These are phyloP conservation scores for Frankliniella fusca DNA, from an alignment of 2,888 invertebrate species.

Conservation along the genomic window DNA sequence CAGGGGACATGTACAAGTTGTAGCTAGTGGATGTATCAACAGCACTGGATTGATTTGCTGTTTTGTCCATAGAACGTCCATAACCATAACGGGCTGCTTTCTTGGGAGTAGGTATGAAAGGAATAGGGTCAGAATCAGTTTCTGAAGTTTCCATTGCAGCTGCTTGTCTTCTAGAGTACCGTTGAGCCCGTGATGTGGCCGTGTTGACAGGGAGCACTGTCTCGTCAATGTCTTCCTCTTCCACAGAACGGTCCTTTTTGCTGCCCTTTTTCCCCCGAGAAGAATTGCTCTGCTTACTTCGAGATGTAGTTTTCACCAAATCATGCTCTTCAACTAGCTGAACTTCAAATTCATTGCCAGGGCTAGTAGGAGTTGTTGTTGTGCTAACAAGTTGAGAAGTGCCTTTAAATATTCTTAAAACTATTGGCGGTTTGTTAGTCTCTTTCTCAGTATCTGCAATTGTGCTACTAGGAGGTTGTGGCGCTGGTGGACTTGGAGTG, in stretches of 20 bases:
- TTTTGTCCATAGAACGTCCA: neutral
- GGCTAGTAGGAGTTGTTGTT: neutral
- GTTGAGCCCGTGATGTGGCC: neutral
- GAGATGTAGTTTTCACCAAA: neutral
- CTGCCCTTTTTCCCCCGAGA: neutral
- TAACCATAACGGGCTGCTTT: constrained; percentile 9
- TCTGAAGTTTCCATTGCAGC: neutral
- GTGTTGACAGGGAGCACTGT: neutral
- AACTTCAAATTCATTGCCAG: constrained; percentile 16
- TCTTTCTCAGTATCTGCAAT: constrained; percentile 37
- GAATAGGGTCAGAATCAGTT: neutral
- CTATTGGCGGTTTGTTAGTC: constrained; percentile 70
- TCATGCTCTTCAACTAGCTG: neutral
- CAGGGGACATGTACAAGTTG: constrained; percentile 6
- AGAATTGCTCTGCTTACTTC: neutral
- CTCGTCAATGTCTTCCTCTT: neutral
- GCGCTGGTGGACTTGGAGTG: constrained; percentile 31
- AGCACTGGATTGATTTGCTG: neutral
- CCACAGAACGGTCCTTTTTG: neutral
- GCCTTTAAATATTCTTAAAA: constrained; percentile 79
- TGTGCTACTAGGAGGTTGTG: constrained; percentile 29
- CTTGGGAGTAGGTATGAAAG: neutral
- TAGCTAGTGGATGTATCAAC: neutral
- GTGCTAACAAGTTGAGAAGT: constrained; percentile 46
- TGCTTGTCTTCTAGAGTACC: neutral